Evolutionary conservation across 2,113 vertebrate genomes (phyloP).

Genomic region (Dendrocopos noguchii): DNA sequence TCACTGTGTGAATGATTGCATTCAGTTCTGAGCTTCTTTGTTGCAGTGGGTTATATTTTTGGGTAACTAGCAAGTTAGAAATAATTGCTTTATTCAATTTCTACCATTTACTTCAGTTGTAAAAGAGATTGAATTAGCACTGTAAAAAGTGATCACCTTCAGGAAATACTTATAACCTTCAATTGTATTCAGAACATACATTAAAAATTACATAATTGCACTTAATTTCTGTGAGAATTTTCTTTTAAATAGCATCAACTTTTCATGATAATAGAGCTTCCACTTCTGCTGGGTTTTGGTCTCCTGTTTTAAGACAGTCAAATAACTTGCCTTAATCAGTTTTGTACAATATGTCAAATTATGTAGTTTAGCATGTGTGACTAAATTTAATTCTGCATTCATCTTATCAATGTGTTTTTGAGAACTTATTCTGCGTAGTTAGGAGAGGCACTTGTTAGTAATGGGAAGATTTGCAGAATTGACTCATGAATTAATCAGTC

Average conservation of each 20-base stretch:
- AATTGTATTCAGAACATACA: background rate
- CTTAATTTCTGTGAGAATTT: background rate
- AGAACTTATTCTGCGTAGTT: background rate
- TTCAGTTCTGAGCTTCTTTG: background rate
- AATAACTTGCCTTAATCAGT: background rate
- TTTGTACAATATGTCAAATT: background rate
- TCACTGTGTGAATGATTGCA: background rate
- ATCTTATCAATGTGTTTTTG: background rate
- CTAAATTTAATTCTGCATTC: background rate
- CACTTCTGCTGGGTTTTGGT: background rate
- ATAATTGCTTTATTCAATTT: background rate
- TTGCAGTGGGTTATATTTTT: background rate
- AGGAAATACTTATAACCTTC: background rate
- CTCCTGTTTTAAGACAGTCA: background rate
- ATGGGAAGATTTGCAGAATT: background rate
- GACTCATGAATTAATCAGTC: background rate
- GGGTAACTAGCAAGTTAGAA: background rate
- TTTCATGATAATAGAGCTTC: background rate
- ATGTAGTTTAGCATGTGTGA: background rate
- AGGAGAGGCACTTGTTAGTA: background rate
- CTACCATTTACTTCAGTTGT: background rate
- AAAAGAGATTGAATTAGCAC: background rate
- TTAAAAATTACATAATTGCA: background rate
- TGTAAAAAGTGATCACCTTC: background rate
- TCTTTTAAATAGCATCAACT: background rate